Percentiles rank a stretch among this genome's conserved stretches.
These are phyloP conservation scores for Celastrina argiolus DNA, from an alignment of 2,888 invertebrate genomes.

Conservation along the genomic window DNA sequence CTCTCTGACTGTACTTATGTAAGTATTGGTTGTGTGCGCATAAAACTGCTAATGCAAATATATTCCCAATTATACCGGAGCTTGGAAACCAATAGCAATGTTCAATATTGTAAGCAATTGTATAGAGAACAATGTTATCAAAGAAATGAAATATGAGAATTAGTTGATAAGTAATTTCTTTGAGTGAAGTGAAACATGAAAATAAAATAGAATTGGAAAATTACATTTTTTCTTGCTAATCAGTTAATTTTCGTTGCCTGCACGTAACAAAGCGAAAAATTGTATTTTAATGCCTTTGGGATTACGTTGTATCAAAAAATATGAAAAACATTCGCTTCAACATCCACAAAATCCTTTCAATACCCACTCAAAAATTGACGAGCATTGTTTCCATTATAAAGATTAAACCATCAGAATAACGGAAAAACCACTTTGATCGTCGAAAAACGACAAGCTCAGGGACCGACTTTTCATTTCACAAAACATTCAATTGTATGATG, in stretches of 20 bases:
- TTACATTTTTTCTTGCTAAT: neutral
- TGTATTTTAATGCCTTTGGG: neutral
- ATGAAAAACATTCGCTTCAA: neutral
- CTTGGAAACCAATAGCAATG: neutral
- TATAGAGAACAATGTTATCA: neutral
- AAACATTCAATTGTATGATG: conserved; percentile 20
- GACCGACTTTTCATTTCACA: neutral
- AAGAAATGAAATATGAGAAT: neutral
- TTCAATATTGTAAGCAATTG: neutral
- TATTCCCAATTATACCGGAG: neutral
- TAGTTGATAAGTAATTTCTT: neutral
- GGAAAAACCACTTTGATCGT: neutral
- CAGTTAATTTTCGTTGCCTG: neutral
- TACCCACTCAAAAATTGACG: conserved; percentile 4
- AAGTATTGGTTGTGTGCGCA: neutral
- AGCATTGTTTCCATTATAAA: conserved; percentile 9
- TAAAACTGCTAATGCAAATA: conserved; percentile 14
- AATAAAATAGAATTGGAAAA: neutral
- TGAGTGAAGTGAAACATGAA: too few species aligned
- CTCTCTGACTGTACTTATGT: conserved; percentile 29
- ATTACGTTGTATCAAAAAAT: neutral
- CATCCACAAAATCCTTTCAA: conserved; percentile 4
- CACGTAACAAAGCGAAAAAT: neutral
- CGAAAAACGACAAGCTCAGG: conserved; percentile 2
- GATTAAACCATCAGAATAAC: conserved; percentile 5